phyloP scores from a whole-genome alignment of 2,113 vertebrate genomes.

The Eudorcas thomsonii region DNA sequence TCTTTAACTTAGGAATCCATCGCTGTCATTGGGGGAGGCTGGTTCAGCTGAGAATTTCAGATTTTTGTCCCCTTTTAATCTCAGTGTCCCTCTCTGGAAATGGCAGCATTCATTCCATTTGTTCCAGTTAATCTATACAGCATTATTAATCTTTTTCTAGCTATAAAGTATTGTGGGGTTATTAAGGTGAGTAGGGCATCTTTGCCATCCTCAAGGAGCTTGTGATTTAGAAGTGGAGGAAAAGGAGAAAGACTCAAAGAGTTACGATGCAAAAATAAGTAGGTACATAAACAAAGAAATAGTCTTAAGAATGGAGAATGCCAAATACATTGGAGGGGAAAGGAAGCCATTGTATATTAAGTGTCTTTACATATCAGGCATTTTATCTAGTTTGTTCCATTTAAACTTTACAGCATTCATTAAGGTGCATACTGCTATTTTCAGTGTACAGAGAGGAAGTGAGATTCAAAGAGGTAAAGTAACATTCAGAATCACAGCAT shows the following conservation, averaged over 20 bases:
- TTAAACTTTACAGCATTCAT: background rate
- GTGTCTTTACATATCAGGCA: background rate
- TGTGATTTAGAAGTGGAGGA: background rate
- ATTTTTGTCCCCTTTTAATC: background rate
- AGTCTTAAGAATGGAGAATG: background rate
- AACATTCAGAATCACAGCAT: background rate
- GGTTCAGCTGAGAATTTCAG: background rate
- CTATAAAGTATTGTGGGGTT: background rate
- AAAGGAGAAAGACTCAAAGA: background rate
- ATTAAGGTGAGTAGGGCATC: no score
- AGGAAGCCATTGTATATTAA: rapidly evolving
- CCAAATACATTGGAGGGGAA: background rate
- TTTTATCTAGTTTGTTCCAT: background rate
- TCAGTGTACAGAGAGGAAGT: background rate
- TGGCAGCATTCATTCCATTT: rapidly evolving
- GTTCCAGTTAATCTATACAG: background rate
- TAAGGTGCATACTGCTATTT: rapidly evolving
- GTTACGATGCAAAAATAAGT: background rate
- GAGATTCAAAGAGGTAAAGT: background rate
- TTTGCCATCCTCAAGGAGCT: background rate
- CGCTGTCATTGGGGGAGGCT: background rate
- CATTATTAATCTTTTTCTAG: background rate
- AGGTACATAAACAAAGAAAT: background rate
- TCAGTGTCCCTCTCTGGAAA: background rate
- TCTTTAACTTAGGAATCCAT: background rate